phyloP scores from a whole-genome alignment of 1,140 invertebrate genomes.

The Antheraea mylitta region DNA sequence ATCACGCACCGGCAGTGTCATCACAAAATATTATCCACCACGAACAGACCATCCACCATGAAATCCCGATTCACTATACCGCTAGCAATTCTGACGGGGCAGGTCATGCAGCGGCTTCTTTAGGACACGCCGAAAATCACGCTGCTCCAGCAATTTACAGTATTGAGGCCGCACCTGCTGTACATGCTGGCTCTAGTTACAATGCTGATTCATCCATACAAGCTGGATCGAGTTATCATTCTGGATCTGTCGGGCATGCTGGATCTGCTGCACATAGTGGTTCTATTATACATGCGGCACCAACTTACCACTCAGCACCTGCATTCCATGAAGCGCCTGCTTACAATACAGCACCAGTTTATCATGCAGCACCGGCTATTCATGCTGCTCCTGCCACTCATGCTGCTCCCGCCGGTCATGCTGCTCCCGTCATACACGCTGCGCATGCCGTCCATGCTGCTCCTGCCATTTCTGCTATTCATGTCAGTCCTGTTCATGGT shows the following conservation, averaged over 20 bases:
- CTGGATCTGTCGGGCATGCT: slow-evolving; percentile 28
- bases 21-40: slow-evolving; percentile 66
- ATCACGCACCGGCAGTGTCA: slow-evolving; percentile 66
- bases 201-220: slow-evolving; percentile 32
- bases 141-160: slow-evolving; percentile 12
- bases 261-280: slow-evolving; percentile 21
- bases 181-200: slow-evolving; percentile 26
- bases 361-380: slow-evolving; percentile 23
- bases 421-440: no score
- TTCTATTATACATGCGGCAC: slow-evolving; percentile 21
- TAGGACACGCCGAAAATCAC: slow-evolving; percentile 21
- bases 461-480: slow-evolving; percentile 27
- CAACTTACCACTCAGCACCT: slow-evolving; percentile 22
- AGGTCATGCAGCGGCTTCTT: slow-evolving; percentile 19
- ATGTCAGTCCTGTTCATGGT: slow-evolving; percentile 31
- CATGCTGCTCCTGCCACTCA: slow-evolving; percentile 33
- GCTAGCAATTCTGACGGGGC: neutral
- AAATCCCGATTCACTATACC: slow-evolving; percentile 52
- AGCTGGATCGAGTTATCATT: slow-evolving; percentile 15
- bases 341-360: slow-evolving; percentile 21
- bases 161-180: slow-evolving; percentile 19
- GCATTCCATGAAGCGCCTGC: slow-evolving; percentile 14
- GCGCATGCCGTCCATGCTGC: slow-evolving; percentile 20
- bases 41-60: slow-evolving; percentile 52
- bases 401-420: no score